phyloP scores from a whole-genome alignment of 2,888 invertebrate genomes.

The Fissipunctia ypsillon region DNA sequence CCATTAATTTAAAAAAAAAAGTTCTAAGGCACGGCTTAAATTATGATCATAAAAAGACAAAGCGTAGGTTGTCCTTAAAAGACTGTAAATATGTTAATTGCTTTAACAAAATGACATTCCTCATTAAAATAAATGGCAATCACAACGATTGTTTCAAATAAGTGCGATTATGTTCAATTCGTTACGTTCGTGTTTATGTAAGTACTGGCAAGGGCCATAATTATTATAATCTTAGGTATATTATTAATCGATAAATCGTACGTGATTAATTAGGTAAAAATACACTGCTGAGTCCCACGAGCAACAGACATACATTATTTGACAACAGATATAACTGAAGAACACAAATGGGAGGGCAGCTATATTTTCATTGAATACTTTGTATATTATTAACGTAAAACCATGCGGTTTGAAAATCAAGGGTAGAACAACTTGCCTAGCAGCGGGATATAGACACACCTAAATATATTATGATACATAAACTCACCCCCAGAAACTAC shows the following conservation, averaged over 20 bases:
- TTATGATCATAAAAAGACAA: too few relatives aligned
- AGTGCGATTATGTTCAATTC: neutral
- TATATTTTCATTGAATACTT: neutral
- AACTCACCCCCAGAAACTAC: neutral
- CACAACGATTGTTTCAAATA: neutral
- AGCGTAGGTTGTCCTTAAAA: neutral
- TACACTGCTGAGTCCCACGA: neutral
- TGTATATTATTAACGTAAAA: neutral
- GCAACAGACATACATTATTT: neutral
- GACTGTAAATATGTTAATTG: neutral
- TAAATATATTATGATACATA: neutral
- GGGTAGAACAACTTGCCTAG: neutral
- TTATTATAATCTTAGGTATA: neutral
- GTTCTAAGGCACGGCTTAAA: too few relatives aligned
- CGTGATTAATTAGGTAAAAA: neutral
- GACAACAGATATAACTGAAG: neutral
- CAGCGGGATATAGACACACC: neutral
- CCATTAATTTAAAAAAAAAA: too few relatives aligned
- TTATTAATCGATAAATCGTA: neutral
- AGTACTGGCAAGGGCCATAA: too few relatives aligned
- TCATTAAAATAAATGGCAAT: neutral
- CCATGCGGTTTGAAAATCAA: neutral
- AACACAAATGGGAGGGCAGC: neutral
- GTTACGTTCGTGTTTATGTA: neutral
- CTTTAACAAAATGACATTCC: neutral